Percentiles rank a stretch among this genome's conserved stretches.
These are phyloP conservation scores for Dissostichus mawsoni DNA, from an alignment of 2,113 vertebrate species.

Conservation along the genomic window DNA sequence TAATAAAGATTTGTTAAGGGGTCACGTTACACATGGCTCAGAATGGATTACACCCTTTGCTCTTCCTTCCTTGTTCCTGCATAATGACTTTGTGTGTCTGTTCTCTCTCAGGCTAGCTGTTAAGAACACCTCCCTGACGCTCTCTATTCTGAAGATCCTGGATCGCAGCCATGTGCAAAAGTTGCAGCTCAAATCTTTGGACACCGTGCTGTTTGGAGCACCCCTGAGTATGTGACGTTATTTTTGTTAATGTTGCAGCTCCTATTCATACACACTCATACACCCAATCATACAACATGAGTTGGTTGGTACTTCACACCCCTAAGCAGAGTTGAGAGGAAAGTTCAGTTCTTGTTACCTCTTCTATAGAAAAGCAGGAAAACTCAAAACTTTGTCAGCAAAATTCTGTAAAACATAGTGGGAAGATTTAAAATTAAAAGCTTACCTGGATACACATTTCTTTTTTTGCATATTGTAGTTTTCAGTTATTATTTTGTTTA, in stretches of 20 bases:
- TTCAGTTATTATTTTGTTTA: not conserved
- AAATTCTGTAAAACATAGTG: not conserved
- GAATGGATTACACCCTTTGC: constrained; percentile 10
- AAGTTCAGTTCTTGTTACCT: not conserved
- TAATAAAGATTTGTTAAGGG: not conserved
- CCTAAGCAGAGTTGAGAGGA: not conserved
- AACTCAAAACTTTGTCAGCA: not conserved
- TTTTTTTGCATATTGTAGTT: not conserved
- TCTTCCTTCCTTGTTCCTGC: constrained; percentile 35
- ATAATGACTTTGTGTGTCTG: constrained; percentile 40
- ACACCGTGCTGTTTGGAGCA: constrained; percentile 96
- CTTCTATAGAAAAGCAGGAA: not conserved
- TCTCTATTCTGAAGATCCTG: constrained; percentile 92
- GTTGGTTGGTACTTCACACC: not conserved
- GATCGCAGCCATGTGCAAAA: constrained; percentile 97
- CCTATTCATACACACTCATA: not conserved
- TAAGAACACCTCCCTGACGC: constrained; percentile 92
- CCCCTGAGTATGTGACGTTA: constrained; percentile 88
- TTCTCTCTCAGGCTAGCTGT: constrained; percentile 88
- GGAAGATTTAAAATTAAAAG: not conserved
- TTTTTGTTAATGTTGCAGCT: not conserved
- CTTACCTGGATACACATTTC: not conserved
- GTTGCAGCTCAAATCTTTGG: constrained; percentile 94
- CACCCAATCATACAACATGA: not conserved
- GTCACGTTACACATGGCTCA: constrained; percentile 3